A percentile compares a stretch with the other conserved stretches of the same genome.
Conservation (phyloP, 2,888 invertebrate genomes). For the Abrostola triplasia region DNA sequence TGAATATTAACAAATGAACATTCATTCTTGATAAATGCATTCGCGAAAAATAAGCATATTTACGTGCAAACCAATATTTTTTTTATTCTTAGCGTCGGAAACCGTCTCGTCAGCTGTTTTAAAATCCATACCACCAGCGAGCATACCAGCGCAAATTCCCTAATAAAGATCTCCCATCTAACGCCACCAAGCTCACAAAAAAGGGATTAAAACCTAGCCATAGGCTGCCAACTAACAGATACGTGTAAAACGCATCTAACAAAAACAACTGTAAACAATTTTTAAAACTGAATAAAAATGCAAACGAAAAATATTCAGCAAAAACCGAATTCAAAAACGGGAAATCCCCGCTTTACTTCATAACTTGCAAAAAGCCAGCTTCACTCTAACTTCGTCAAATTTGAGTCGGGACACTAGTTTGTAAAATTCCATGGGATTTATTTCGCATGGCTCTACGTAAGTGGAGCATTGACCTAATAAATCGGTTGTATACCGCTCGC, state of each 20-base stretch:
- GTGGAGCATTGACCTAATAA: slow-evolving; percentile 64
- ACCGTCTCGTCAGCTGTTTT: no score
- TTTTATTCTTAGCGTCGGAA: no score
- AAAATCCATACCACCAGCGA: no score
- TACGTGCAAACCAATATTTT: no score
- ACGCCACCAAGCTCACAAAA: neutral
- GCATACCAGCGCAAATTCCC: neutral
- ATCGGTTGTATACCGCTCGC: slow-evolving; percentile 55
- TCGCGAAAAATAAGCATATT: no score
- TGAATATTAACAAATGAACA: no score
- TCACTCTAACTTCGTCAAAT: slow-evolving; percentile 24
- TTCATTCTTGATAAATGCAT: no score
- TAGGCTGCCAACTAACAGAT: neutral
- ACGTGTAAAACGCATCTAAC: neutral
- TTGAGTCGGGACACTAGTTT: slow-evolving; percentile 27
- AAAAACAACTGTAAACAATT: slow-evolving; percentile 1
- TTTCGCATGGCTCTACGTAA: slow-evolving; percentile 40
- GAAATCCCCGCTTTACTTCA: neutral
- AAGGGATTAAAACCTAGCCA: neutral
- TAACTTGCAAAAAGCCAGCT: neutral
- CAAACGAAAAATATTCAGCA: slow-evolving; percentile 2
- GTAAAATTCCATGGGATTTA: slow-evolving; percentile 47
- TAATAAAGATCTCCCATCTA: neutral
- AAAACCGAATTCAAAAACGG: neutral
- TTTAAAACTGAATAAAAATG: slow-evolving; percentile 2